Base-by-base conservation (phyloP, 2,113 vertebrate genomes). In the Poeciliopsis retropinna region DNA sequence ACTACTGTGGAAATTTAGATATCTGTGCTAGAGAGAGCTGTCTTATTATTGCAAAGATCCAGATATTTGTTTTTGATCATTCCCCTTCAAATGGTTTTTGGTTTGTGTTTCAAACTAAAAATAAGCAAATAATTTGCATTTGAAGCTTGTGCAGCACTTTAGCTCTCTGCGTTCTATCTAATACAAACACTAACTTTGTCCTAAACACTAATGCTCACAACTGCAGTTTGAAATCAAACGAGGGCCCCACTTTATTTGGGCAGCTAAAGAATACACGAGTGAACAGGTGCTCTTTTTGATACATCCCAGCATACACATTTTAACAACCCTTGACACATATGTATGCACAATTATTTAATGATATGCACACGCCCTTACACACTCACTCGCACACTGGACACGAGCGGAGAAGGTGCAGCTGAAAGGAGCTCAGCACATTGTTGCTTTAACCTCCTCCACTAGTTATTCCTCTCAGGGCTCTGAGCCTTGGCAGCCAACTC, bases 391-490 rank as follows among this genome's bases (percentile, higher is more conserved):
- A 81, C 84, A 83, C 88, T 88, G 84, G 84, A 34, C 74, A 54
- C 70, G 64, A 76, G 57, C 89, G 87, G 87, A 90, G 90, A 91
- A 89, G 88, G 79, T 88, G 86, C 70, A 79, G 78, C 81, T 92
- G 90, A 93, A 91, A 91, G 87, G 87, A 76, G 76, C 88, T 87
- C 87, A 89, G 88, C 90, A 93, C 90, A 94, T 92, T 93, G 92
- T 94, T 92, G 89, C 90, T 89, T 93, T 93, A 93, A 93, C 92
- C 94, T 94, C 83, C 85, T 92, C 86, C 80, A 85, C 89, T 90
- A 88, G 90, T 93, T 92, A 94, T 93, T 89, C 92, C 91, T 92
- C 92, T 91, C 85, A 84, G 85, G 88, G 86, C 91, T 88, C 90
- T 75, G 67, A 88, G 91, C 82, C 87, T 89, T 91, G 91, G 92